Base-by-base conservation (phyloP, 2,113 vertebrate genomes). In the Nematolebias whitei region DNA sequence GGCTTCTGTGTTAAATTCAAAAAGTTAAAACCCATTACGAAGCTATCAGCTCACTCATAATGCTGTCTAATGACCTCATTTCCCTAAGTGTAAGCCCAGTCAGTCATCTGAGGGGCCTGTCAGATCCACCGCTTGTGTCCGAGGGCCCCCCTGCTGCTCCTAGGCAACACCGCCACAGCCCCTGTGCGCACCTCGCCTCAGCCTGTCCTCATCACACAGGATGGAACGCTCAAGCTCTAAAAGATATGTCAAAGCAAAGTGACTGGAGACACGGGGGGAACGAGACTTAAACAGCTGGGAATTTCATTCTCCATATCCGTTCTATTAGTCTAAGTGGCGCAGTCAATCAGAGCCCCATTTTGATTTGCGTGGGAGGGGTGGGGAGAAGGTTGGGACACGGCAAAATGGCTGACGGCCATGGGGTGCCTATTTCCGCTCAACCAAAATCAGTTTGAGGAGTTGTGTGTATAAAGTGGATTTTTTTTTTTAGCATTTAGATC, bases 61-160 rank as follows among this genome's bases (percentile, higher is more conserved):
- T 93, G 93, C 93, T 87, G 66, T 93, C 92, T 95, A 95, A 95
- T 82, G 88, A 94, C 93, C 93, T 95, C 90, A 95, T 96, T 95
- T 95, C 93, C 94, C 92, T 95, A 94, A 92, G 92, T 92, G 92
- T 90, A 92, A 90, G 82, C 74, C 69, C 59, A 63, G 88, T 89
- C 88, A 88, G 85, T 92, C 92, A 86, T 70, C 79, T 2, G 84
- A 55, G 78, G 32, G 77, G 84, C 76, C 81, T 52, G 79, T 77
- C 86, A 47, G 84, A 77, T 40, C 70, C 80, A 87, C 88, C 80
- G 91, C 90, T 89, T 81, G 66, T 79, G 85, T 86, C 85, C 68
- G 29, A 74, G 41, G 66, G 79, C 68, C 83, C 68, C 83, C 71
- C 39, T 69, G 15, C 23, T 55, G 93, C 93, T 68, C 84, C 41